These are phyloP conservation scores for Leucoraja ocellata DNA, from an alignment of 2,797 vertebrate genomes.

Conservation along the genomic window DNA sequence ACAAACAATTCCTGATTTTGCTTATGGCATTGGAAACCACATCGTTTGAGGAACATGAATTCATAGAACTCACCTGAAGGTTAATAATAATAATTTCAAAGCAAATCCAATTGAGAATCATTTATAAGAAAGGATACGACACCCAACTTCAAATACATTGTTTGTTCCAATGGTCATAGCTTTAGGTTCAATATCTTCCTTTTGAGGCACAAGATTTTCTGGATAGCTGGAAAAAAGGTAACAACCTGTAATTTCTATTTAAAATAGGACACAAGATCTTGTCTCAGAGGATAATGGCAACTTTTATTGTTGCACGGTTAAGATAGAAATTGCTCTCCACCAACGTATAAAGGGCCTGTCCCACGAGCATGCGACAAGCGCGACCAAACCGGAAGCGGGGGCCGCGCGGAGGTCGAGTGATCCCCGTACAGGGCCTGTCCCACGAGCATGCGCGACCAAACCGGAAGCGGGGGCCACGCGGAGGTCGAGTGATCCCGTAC, in stretches of 20 bases:
- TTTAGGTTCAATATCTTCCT: slow-evolving; percentile 71
- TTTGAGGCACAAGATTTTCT: slow-evolving; percentile 79
- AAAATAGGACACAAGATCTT: neutral
- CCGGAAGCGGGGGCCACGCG: too few relatives aligned
- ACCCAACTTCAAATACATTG: slow-evolving; percentile 93
- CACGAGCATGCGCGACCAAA: too few relatives aligned
- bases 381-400: too few relatives aligned
- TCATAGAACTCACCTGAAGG: neutral
- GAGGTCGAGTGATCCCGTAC: too few relatives aligned
- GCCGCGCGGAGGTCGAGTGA: too few relatives aligned
- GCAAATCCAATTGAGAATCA: neutral
- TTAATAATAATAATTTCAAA: neutral
- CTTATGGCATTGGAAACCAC: neutral
- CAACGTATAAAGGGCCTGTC: too few relatives aligned
- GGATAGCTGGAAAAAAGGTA: slow-evolving; percentile 63
- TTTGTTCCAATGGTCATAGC: slow-evolving; percentile 83
- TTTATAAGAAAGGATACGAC: slow-evolving; percentile 67
- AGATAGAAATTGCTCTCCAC: neutral
- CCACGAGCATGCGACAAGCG: too few relatives aligned
- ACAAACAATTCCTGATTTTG: neutral
- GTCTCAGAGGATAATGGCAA: neutral
- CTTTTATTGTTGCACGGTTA: neutral
- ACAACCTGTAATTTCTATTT: neutral
- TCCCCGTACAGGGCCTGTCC: too few relatives aligned
- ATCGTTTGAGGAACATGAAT: neutral